Conservation (phyloP, 2,888 invertebrate genomes). For the Aproaerema taeniolella region DNA sequence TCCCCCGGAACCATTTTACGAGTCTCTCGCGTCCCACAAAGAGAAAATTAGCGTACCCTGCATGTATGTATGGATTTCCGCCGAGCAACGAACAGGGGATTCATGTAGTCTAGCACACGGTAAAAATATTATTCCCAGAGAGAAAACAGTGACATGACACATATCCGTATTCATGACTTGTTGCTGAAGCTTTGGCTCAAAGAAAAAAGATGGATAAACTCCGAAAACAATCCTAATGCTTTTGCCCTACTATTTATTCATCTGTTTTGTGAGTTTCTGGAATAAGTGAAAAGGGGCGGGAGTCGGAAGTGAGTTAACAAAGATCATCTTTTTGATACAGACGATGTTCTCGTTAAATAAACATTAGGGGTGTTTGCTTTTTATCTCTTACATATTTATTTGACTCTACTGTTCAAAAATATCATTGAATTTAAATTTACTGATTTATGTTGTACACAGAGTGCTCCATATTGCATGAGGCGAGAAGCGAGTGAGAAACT, state of each 20-base stretch:
- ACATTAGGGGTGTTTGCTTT: too few species aligned
- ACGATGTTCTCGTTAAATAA: too few species aligned
- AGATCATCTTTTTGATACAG: too few species aligned
- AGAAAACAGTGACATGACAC: conserved; percentile 34
- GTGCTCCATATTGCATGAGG: conserved; percentile 96
- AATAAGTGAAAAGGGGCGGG: background rate
- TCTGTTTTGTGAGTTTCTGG: background rate
- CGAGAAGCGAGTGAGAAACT: conserved; percentile 91
- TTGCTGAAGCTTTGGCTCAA: conserved; percentile 19
- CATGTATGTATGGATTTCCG: conserved; percentile 34
- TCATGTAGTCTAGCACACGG: conserved; percentile 34
- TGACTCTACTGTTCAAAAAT: too few species aligned
- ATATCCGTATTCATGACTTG: conserved; percentile 36
- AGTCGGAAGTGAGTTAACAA: too few species aligned
- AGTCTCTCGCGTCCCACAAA: conserved; percentile 43
- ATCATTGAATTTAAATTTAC: background rate
- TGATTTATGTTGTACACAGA: too few species aligned
- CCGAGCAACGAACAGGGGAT: conserved; percentile 33
- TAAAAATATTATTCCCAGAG: conserved; percentile 39
- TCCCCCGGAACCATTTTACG: conserved; percentile 40
- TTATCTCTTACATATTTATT: too few species aligned
- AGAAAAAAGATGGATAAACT: conserved; percentile 12
- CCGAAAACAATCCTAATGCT: conserved; percentile 13
- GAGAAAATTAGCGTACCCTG: conserved; percentile 47
- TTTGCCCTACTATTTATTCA: conserved; percentile 7